Conservation (phyloP, 2,113 vertebrate genomes). For the Leptocoma aspasia region DNA sequence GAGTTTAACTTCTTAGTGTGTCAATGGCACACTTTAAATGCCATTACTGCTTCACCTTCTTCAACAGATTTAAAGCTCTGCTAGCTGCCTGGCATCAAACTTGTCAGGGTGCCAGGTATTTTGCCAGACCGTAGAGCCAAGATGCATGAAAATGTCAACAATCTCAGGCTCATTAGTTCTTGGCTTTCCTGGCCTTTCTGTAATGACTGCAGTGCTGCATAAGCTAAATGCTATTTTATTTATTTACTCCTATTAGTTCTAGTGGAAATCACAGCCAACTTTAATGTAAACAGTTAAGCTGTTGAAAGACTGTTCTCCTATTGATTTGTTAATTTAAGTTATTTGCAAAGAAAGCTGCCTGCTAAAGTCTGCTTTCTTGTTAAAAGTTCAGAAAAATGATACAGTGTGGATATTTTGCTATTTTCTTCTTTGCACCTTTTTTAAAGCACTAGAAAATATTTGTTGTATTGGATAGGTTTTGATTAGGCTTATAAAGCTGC, state of each 20-base stretch:
- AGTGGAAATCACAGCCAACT: not conserved
- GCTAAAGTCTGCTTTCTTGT: not conserved
- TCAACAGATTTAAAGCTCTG: not conserved
- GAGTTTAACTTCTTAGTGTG: not conserved
- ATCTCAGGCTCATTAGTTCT: conserved; percentile 43
- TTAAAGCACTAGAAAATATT: not conserved
- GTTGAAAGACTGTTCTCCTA: not conserved
- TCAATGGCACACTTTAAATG: not conserved
- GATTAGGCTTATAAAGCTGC: not conserved
- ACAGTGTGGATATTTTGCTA: not conserved
- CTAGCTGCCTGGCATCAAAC: conserved; percentile 2
- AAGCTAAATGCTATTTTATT: not conserved
- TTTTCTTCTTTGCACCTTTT: not conserved
- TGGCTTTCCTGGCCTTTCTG: conserved; percentile 30
- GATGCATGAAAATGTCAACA: conserved; percentile 40
- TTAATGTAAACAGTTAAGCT: not conserved
- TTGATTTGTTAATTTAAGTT: conserved; percentile 30
- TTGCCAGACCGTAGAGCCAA: conserved; percentile 7
- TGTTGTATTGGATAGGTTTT: not conserved
- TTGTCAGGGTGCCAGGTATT: conserved; percentile 23
- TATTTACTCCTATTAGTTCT: conserved; percentile 28
- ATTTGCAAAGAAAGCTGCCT: not conserved
- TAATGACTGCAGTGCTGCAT: conserved; percentile 11
- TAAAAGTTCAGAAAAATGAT: not conserved
- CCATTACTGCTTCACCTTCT: not conserved